A percentile compares a stretch with the other conserved stretches of the same genome.
Conservation (phyloP, 1,140 invertebrate species). For the Latrodectus geometricus region DNA sequence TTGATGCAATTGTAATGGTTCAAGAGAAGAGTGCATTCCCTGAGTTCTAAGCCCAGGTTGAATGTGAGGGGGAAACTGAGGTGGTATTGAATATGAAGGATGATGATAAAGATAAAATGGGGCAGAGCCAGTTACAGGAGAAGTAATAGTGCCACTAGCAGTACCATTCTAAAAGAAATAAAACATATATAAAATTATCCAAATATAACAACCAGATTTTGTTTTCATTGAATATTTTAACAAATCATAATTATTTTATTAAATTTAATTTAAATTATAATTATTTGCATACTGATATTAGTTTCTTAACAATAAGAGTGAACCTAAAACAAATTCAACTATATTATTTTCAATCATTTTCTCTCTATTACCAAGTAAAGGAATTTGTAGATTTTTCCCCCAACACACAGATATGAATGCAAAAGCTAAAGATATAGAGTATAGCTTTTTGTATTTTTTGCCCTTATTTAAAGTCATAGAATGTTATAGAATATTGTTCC, state of each 20-base stretch:
- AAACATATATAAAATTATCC: not conserved
- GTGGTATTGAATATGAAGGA: conserved; percentile 41
- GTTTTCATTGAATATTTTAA: not conserved
- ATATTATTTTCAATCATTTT: no score
- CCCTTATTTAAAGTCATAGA: no score
- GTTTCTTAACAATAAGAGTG: no score
- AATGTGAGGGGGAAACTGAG: conserved; percentile 52
- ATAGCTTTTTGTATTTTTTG: no score
- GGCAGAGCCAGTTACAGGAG: conserved; percentile 27
- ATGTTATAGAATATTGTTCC: no score
- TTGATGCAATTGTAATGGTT: conserved; percentile 22
- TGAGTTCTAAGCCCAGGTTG: conserved; percentile 24
- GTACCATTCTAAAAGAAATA: conserved; percentile 32
- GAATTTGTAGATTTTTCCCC: no score
- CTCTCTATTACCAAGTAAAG: no score
- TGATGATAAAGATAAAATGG: conserved; percentile 51
- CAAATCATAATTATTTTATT: not conserved
- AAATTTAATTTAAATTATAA: no score
- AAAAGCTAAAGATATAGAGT: no score
- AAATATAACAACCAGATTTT: not conserved
- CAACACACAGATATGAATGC: no score
- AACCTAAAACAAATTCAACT: no score
- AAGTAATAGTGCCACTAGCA: conserved; percentile 15
- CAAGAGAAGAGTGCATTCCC: conserved; percentile 19
- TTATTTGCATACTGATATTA: no score